These are phyloP conservation scores for Urocynchramus pylzowi DNA, from an alignment of 2,113 vertebrate species.

Conservation along the genomic window DNA sequence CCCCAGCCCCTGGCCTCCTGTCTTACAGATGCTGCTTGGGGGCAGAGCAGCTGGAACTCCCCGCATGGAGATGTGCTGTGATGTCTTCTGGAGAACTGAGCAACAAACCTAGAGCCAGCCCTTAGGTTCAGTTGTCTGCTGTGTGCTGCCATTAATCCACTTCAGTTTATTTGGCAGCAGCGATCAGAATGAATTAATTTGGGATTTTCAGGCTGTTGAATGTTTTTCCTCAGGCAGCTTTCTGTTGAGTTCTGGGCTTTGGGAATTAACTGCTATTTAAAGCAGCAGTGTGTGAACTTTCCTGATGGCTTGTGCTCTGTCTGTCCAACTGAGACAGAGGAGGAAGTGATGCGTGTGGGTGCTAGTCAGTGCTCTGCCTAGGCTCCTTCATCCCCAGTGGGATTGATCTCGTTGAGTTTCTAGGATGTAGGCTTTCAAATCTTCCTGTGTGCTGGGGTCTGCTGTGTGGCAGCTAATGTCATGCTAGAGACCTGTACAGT, in stretches of 20 bases:
- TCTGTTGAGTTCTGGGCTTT: neutral
- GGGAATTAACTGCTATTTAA: slow-evolving; percentile 6
- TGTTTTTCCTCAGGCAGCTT: neutral
- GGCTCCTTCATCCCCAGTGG: neutral
- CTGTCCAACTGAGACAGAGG: neutral
- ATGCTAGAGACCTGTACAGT: neutral
- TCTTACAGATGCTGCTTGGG: neutral
- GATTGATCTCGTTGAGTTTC: neutral
- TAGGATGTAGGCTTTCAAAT: neutral
- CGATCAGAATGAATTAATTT: neutral
- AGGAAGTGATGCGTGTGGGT: neutral
- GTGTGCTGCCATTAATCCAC: neutral
- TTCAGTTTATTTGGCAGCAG: neutral
- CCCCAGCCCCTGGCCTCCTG: too few relatives aligned
- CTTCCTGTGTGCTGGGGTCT: neutral
- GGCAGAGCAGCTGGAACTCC: neutral
- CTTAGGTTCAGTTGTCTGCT: accelerated
- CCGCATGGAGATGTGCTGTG: neutral
- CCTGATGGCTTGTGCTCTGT: neutral
- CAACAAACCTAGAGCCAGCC: neutral
- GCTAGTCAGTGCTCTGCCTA: neutral
- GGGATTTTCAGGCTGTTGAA: neutral
- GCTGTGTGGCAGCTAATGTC: neutral
- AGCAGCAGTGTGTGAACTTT: neutral
- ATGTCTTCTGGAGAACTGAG: neutral